Conservation (phyloP, 2,113 vertebrate genomes). For the Gyps fulvus region DNA sequence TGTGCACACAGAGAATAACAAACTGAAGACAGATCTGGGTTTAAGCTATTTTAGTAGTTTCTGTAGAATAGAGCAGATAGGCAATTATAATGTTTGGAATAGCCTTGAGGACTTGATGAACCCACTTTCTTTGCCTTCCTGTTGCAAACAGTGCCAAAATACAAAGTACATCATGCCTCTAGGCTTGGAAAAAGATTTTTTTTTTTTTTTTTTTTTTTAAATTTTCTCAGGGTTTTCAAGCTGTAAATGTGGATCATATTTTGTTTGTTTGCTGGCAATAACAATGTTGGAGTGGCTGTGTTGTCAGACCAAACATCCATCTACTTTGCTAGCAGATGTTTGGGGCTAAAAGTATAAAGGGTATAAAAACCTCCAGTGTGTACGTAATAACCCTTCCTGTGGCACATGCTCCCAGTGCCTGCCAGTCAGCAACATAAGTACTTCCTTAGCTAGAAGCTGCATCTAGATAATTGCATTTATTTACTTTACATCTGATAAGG, state of each 20-base stretch:
- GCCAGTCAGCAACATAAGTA: not conserved
- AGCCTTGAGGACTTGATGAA: slow-evolving; percentile 29
- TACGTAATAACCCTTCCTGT: not conserved
- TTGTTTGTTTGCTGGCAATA: slow-evolving; percentile 6
- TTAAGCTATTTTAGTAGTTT: slow-evolving; percentile 33
- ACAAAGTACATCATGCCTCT: not conserved
- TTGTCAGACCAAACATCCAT: not conserved
- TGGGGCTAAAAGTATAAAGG: not conserved
- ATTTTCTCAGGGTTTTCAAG: not conserved
- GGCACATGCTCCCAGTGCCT: not conserved
- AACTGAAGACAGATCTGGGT: not conserved
- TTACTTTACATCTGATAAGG: not conserved
- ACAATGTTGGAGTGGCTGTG: not conserved
- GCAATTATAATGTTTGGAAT: not conserved
- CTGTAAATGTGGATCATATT: not conserved
- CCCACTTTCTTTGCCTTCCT: slow-evolving; percentile 18
- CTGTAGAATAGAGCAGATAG: not conserved
- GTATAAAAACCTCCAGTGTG: fast-evolving
- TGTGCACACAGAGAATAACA: slow-evolving; percentile 5
- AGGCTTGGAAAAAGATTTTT: not conserved
- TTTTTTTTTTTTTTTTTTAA: not conserved
- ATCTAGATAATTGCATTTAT: not conserved
- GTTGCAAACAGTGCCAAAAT: not conserved
- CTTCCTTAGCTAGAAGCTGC: not conserved
- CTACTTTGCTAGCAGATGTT: not conserved